Base-by-base conservation (phyloP, 2,888 invertebrate species). In the Eilema sororculum region DNA sequence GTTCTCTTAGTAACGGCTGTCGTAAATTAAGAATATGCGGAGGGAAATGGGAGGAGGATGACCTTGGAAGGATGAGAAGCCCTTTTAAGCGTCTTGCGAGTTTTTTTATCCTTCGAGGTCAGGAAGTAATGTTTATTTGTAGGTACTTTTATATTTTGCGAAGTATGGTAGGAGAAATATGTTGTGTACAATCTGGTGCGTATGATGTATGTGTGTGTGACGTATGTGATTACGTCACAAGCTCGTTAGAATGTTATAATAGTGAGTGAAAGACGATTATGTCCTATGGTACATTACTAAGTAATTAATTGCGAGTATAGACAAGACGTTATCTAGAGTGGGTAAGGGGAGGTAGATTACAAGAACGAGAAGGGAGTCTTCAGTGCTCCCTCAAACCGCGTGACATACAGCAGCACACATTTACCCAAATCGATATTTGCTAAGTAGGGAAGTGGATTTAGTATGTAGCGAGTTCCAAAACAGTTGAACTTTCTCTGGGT, bases 11-110 rank as follows among this genome's bases (percentile, higher is more conserved):
- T 84, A 78, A 72, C 74, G 63, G 74, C 74, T 70, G 63, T 78
- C 82, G 82, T 82, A 82, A 82, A 82, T 82, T 83, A 82, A 77
- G 80, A 76, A 82, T 82, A 83, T 84, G 75, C 75, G 75, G 61
- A 77, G 72, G 67, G 72, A 77, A 82, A 83, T 74, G 71, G 62
- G 72, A 67, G 81, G 16, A 60, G 46, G 59, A 24, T 71, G 78
- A 79, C 81, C 83, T 81, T 81, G 77, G 59, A 41, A 62, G 22
- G 68, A 64, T 60, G 66, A 58, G 63, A 67, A 71, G 69, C 58
- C n/a, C 71, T 82, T 73, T 78, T 76, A 76, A 79, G 70, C 71
- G 65, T 76, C 72, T 80, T 56, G 62, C 33, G 61, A 62, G 56
- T 65, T 69, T 73, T 76, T 73, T 72, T 74, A 68, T 68, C 57